These are phyloP conservation scores for Prionailurus viverrinus DNA, from an alignment of 2,113 vertebrate species.

Conservation along the genomic window DNA sequence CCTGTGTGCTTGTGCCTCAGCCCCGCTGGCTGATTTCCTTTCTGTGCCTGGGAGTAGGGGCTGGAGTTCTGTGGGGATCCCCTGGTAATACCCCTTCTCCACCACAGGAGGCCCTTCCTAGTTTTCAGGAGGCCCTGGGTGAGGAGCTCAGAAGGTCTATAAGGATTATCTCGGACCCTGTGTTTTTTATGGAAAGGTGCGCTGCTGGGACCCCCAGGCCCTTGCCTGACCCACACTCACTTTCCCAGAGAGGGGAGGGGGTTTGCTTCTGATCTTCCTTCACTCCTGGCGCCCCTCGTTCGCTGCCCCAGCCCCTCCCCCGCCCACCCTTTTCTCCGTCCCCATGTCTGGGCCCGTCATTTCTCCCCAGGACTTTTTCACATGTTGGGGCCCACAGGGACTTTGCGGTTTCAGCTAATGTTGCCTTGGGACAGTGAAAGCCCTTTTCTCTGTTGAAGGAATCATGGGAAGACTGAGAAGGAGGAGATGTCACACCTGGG, in stretches of 20 bases:
- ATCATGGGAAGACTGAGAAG: background rate
- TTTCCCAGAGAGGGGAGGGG: background rate
- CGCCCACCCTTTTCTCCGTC: background rate
- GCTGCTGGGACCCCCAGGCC: background rate
- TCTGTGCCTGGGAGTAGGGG: background rate
- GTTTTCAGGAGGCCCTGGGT: constrained; percentile 88
- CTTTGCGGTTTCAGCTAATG: background rate
- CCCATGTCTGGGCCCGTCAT: background rate
- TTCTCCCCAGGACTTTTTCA: background rate
- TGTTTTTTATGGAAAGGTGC: constrained; percentile 91
- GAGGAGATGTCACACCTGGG: background rate
- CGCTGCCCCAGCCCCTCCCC: background rate
- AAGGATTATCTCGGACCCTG: constrained; percentile 89
- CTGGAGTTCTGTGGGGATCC: background rate
- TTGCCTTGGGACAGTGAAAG: background rate
- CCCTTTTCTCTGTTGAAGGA: constrained; percentile 57
- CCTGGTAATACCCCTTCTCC: background rate
- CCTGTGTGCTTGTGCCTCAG: background rate
- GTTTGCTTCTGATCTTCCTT: background rate
- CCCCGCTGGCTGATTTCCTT: background rate
- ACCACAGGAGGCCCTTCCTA: background rate
- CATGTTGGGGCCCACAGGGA: background rate
- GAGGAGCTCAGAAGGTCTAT: constrained; percentile 94
- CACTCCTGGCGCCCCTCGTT: rapidly evolving
- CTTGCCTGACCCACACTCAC: background rate